Evolutionary conservation across 1,140 invertebrate species (phyloP).

Genomic region (Drepana arcuata): DNA sequence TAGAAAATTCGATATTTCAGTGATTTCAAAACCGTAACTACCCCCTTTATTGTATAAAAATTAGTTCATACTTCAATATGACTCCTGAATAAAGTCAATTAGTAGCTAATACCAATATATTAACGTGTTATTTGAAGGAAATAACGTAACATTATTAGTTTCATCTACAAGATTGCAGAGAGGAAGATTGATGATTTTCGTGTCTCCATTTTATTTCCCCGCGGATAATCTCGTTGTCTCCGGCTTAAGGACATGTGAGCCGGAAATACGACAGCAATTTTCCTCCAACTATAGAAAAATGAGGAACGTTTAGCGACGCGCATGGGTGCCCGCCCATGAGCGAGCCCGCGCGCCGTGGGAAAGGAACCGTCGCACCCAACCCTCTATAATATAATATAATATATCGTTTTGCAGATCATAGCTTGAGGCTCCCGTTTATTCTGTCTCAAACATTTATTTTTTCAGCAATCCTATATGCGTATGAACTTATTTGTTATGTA

Average conservation of each 20-base stretch:
- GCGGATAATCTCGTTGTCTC: slow-evolving; percentile 66
- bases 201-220: slow-evolving; percentile 63
- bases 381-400: slow-evolving; percentile 9
- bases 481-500: too few species aligned
- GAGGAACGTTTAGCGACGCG: slow-evolving; percentile 54
- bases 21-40: too few species aligned
- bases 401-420: slow-evolving; percentile 12
- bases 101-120: too few species aligned
- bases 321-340: slow-evolving; percentile 27
- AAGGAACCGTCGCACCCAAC: slow-evolving; percentile 8
- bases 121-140: too few species aligned
- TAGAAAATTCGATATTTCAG: too few species aligned
- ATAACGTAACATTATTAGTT: too few species aligned
- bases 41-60: too few species aligned
- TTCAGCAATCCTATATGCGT: too few species aligned
- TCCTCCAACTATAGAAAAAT: slow-evolving; percentile 66
- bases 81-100: too few species aligned
- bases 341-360: slow-evolving; percentile 1
- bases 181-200: slow-evolving; percentile 56
- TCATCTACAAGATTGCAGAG: slow-evolving; percentile 22
- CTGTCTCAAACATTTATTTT: background rate
- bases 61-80: too few species aligned
- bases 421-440: slow-evolving; percentile 5
- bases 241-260: slow-evolving; percentile 63
- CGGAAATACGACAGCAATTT: slow-evolving; percentile 64